phyloP scores from a whole-genome alignment of 2,113 vertebrate genomes.

The Cardinalis cardinalis region DNA sequence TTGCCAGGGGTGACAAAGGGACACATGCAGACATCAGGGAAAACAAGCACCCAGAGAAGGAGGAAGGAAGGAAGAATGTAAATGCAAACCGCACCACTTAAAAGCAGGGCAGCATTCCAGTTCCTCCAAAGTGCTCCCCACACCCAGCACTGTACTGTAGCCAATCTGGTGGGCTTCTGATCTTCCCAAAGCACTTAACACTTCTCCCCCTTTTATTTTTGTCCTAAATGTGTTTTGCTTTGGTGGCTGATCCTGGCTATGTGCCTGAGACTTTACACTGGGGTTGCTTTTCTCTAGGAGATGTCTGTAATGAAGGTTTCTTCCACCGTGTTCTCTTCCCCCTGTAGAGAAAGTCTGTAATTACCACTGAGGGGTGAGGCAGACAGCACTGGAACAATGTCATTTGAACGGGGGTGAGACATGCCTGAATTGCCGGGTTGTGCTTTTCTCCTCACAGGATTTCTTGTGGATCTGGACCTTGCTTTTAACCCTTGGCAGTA shows the following conservation, averaged over 20 bases:
- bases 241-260: slow-evolving; percentile 12
- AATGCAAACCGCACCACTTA: background rate
- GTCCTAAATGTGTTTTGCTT: slow-evolving; percentile 32
- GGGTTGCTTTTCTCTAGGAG: slow-evolving; percentile 57
- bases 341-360: slow-evolving; percentile 73
- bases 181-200: slow-evolving; percentile 55
- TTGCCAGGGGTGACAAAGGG: slow-evolving; percentile 19
- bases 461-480: slow-evolving; percentile 36
- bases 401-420: slow-evolving; percentile 77
- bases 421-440: slow-evolving; percentile 73
- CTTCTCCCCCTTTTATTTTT: slow-evolving; percentile 43
- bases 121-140: slow-evolving; percentile 30
- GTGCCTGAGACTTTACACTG: slow-evolving; percentile 54
- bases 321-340: slow-evolving; percentile 49
- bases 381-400: slow-evolving; percentile 73
- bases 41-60: background rate
- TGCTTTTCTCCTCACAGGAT: slow-evolving; percentile 56
- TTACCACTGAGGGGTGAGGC: slow-evolving; percentile 74
- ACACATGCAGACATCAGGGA: background rate
- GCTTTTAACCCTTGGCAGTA: slow-evolving; percentile 58
- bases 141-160: slow-evolving; percentile 10
- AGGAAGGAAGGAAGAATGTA: slow-evolving; percentile 26
- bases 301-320: slow-evolving; percentile 75
- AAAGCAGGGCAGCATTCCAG: background rate
- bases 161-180: slow-evolving; percentile 15